A percentile compares a stretch with the other conserved stretches of the same genome.
Conservation (phyloP, 2,888 invertebrate genomes). For the Mesorhabditis belari region DNA sequence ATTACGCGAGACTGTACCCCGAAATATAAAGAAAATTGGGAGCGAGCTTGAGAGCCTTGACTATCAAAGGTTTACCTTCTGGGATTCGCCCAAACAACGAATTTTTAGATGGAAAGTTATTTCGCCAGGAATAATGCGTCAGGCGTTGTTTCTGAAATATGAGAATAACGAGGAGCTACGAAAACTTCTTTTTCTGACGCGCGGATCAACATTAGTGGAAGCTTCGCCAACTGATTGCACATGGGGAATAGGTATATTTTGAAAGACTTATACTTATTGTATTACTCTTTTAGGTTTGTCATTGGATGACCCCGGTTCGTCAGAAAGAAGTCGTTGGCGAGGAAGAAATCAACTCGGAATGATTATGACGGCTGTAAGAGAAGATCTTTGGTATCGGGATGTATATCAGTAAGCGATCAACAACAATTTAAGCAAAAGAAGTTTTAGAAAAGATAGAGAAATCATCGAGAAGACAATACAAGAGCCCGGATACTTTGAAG, state of each 20-base stretch:
- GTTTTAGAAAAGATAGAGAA: not conserved
- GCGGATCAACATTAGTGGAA: not conserved
- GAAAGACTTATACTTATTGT: not conserved
- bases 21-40: not conserved
- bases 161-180: not conserved
- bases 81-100: not conserved
- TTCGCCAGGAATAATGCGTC: not conserved
- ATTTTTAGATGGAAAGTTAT: not conserved
- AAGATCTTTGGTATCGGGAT: not conserved
- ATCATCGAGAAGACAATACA: not conserved
- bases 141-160: not conserved
- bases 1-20: not conserved
- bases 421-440: too few species aligned
- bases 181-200: not conserved
- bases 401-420: not conserved
- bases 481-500: not conserved
- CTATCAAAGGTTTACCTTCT: not conserved
- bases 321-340: not conserved
- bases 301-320: not conserved
- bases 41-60: not conserved
- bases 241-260: not conserved
- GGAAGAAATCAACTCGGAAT: not conserved
- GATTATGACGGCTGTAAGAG: not conserved
- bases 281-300: not conserved
- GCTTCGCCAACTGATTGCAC: not conserved